Percentiles rank a stretch among this genome's conserved stretches.
Conservation (phyloP, 1,140 invertebrate species). For the Zeugodacus cucurbitae region DNA sequence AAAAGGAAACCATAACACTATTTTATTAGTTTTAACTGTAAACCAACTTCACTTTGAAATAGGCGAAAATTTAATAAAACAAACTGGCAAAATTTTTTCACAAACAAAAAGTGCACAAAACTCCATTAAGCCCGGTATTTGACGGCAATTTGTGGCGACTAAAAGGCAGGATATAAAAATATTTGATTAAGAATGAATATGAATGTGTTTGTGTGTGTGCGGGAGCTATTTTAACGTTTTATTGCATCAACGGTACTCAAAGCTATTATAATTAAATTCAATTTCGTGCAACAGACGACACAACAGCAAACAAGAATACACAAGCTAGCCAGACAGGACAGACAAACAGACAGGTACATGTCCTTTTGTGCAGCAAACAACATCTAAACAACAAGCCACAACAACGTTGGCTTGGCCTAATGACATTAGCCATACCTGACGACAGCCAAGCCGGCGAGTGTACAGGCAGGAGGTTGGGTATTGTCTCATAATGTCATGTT, state of each 20-base stretch:
- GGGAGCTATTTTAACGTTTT: neutral
- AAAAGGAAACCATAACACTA: neutral
- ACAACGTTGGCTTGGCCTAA: neutral
- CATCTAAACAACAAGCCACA: neutral
- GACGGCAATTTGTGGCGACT: neutral
- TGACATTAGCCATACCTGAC: conserved; percentile 3
- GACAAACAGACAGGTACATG: too few relatives aligned
- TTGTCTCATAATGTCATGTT: conserved; percentile 7
- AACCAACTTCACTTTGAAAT: neutral
- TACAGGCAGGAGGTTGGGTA: too few relatives aligned
- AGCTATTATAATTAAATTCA: conserved; percentile 42
- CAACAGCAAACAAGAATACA: neutral
- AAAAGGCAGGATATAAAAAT: neutral
- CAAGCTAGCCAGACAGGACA: neutral
- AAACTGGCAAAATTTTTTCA: neutral
- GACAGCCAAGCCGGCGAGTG: neutral
- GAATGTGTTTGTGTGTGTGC: neutral
- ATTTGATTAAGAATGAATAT: too few relatives aligned
- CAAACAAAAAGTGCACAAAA: neutral
- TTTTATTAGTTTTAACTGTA: neutral
- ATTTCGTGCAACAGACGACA: conserved; percentile 29
- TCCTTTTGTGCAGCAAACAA: neutral
- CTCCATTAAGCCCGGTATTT: neutral
- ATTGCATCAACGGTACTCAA: conserved; percentile 40
- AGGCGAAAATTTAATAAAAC: neutral